Evolutionary conservation across 2,888 invertebrate species (phyloP).

Genomic region (Rhopalosiphum nymphaeae): DNA sequence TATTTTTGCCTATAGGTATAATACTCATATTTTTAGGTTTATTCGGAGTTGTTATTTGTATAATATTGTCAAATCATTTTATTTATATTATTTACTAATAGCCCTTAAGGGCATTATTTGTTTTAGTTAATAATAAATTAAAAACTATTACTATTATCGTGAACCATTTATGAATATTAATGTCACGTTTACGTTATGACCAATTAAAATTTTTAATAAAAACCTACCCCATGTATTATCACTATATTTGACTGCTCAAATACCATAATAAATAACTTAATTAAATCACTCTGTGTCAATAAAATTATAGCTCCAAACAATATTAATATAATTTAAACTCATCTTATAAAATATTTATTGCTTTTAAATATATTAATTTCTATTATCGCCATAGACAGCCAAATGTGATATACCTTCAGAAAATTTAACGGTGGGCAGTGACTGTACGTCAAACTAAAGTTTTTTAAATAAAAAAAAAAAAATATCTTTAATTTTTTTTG

Average conservation of each 20-base stretch:
- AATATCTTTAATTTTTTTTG: neutral
- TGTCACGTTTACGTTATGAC: neutral
- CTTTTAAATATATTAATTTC: neutral
- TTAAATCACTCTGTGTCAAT: neutral
- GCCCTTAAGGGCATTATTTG: neutral
- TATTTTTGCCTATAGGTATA: neutral
- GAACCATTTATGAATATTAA: constrained; percentile 1
- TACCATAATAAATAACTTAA: neutral
- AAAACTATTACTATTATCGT: neutral
- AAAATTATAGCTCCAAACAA: neutral
- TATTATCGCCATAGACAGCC: neutral
- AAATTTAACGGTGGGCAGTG: neutral
- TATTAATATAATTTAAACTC: neutral
- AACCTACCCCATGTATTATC: neutral
- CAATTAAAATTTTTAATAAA: neutral
- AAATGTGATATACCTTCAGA: neutral
- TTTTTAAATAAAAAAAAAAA: neutral
- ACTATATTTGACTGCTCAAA: neutral
- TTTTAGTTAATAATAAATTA: neutral
- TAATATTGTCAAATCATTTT: neutral
- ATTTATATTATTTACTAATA: neutral
- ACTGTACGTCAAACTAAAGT: neutral
- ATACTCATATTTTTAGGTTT: neutral
- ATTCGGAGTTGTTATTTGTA: neutral
- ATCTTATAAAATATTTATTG: neutral